These are phyloP conservation scores for Synanceia verrucosa DNA, from an alignment of 2,797 vertebrate species.

Conservation along the genomic window DNA sequence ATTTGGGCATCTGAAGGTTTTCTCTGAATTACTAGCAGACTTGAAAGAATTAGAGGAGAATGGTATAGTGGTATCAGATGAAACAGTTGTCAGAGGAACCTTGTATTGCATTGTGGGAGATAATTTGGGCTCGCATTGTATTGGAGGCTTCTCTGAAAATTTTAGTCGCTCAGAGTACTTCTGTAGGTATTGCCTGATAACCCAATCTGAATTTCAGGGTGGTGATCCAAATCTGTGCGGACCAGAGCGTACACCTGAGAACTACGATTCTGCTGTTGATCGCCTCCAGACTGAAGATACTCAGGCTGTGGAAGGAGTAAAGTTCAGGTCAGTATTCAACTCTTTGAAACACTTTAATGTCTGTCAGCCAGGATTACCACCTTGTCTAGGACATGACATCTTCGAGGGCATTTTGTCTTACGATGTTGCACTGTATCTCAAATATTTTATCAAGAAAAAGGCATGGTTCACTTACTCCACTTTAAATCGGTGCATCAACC, in stretches of 20 bases:
- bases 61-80: not conserved
- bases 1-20: too few relatives aligned
- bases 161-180: not conserved
- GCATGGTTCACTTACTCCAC: not conserved
- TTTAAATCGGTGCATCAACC: not conserved
- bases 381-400: not conserved
- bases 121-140: too few relatives aligned
- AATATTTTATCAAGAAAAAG: constrained; percentile 5
- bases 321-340: constrained; percentile 13
- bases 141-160: too few relatives aligned
- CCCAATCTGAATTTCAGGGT: not conserved
- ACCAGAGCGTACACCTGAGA: not conserved
- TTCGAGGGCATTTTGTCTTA: constrained; percentile 24
- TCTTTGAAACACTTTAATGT: constrained; percentile 22
- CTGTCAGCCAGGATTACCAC: constrained; percentile 18
- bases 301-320: not conserved
- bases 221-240: not conserved
- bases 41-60: not conserved
- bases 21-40: too few relatives aligned
- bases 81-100: not conserved
- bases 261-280: not conserved
- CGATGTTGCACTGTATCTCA: constrained; percentile 25
- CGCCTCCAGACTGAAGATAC: not conserved
- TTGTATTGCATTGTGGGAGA: not conserved
- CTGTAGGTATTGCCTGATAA: not conserved